phyloP scores from a whole-genome alignment of 2,888 invertebrate genomes.

The Anoplius nigerrimus region DNA sequence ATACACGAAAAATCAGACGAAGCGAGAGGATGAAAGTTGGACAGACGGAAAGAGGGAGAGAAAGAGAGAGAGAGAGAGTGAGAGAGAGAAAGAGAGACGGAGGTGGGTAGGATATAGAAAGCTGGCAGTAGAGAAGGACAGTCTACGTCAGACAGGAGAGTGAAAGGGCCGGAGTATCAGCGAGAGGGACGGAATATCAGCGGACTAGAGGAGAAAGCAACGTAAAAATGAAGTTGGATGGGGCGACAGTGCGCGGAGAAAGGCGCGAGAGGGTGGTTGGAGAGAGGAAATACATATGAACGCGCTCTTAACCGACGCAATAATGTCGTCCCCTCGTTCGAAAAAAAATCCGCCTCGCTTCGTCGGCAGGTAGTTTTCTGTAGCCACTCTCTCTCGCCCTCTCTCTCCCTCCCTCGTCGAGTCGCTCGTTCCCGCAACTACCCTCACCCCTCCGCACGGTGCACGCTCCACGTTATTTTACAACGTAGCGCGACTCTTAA shows the following conservation, averaged over 20 bases:
- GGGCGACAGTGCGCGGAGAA: too few relatives aligned
- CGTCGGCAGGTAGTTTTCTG: not conserved
- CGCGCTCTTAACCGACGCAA: constrained; percentile 57
- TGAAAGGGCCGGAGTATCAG: constrained; percentile 9
- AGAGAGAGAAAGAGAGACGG: constrained; percentile 16
- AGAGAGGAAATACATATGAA: constrained; percentile 42
- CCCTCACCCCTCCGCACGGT: not conserved
- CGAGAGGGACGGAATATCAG: too few relatives aligned
- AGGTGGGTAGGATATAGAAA: constrained; percentile 23
- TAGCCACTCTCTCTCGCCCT: not conserved
- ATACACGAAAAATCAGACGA: not conserved
- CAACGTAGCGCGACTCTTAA: constrained; percentile 3
- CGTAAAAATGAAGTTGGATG: too few relatives aligned
- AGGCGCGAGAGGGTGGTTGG: constrained; percentile 14
- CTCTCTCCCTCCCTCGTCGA: not conserved
- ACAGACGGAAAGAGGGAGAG: constrained; percentile 19
- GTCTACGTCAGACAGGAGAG: not conserved
- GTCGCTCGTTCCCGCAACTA: constrained; percentile 9
- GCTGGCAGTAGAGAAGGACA: too few relatives aligned
- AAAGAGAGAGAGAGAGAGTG: constrained; percentile 15
- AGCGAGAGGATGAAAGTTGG: not conserved
- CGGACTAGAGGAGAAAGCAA: too few relatives aligned
- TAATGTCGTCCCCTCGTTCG: constrained; percentile 59
- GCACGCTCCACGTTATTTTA: not conserved
- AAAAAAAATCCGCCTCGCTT: constrained; percentile 19